These are phyloP conservation scores for Cyprinodon brontotheroides DNA, from an alignment of 2,113 vertebrate species.

Conservation along the genomic window DNA sequence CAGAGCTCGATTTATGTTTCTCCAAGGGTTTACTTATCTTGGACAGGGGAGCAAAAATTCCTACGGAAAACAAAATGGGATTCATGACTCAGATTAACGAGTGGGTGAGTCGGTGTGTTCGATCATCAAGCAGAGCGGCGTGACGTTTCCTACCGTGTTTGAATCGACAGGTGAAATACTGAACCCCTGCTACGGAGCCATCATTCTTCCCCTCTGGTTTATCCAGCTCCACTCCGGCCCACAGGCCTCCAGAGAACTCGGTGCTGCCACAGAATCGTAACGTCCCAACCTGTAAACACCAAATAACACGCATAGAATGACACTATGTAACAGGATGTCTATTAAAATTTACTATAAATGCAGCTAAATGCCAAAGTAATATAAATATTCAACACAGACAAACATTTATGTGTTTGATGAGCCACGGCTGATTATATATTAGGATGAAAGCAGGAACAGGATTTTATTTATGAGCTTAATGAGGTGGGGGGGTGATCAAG, in stretches of 20 bases:
- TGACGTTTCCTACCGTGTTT: constrained; percentile 83
- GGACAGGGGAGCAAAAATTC: constrained; percentile 96
- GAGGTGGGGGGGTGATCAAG: too few relatives aligned
- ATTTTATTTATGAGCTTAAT: too few relatives aligned
- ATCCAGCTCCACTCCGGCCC: constrained; percentile 95
- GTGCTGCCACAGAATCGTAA: constrained; percentile 92
- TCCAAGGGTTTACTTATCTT: constrained; percentile 91
- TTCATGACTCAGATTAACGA: not conserved
- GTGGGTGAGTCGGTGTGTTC: not conserved
- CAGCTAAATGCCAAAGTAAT: too few relatives aligned
- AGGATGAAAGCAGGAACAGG: too few relatives aligned
- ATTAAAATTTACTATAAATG: too few relatives aligned
- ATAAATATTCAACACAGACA: too few relatives aligned
- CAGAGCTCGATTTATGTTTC: constrained; percentile 74
- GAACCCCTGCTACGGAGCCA: constrained; percentile 90
- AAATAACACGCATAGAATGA: not conserved
- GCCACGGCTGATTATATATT: too few relatives aligned
- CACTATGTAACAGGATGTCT: too few relatives aligned
- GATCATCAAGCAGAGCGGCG: constrained; percentile 30
- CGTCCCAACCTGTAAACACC: constrained; percentile 83
- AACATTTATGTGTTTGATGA: too few relatives aligned
- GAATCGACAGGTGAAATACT: constrained; percentile 91
- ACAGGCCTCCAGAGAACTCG: constrained; percentile 93
- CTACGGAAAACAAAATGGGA: constrained; percentile 61
- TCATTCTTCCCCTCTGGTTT: constrained; percentile 96